Conservation (phyloP, 30 jellyfish, hydroid and myxozoan genomes). For the Rhopilema esculentum region DNA sequence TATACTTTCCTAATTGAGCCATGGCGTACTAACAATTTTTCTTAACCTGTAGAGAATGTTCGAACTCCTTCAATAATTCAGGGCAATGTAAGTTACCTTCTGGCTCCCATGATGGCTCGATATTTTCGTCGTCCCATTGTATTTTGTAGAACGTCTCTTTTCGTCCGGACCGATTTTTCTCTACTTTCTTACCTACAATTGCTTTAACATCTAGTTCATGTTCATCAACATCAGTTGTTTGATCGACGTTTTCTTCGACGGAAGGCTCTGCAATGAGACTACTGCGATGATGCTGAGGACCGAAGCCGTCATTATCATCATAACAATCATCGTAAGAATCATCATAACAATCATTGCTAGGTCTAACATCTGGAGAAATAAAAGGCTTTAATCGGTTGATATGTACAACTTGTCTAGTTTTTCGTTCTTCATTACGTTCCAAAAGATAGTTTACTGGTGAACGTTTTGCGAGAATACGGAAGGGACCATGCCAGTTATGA, state of each 20-base stretch:
- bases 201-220: slow-evolving; percentile 3
- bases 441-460: slow-evolving; percentile 60
- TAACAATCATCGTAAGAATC: no score
- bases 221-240: no score
- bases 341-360: no score
- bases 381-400: slow-evolving; percentile 42
- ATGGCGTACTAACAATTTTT: slow-evolving; percentile 16
- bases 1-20: neutral
- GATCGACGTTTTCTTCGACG: no score
- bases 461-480: slow-evolving; percentile 53
- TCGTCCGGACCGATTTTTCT: slow-evolving; percentile 10
- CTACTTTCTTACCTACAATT: neutral
- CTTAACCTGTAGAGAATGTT: slow-evolving; percentile 16
- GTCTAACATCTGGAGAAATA: slow-evolving; percentile 28
- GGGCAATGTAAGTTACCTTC: slow-evolving; percentile 10
- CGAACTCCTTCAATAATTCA: slow-evolving; percentile 33
- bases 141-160: no score
- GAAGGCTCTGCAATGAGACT: no score
- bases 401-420: slow-evolving; percentile 35
- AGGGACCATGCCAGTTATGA: slow-evolving; percentile 78
- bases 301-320: no score
- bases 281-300: no score
- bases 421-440: slow-evolving; percentile 44
- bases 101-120: slow-evolving; percentile 50
- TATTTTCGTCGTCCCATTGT: slow-evolving; percentile 28